Base-by-base conservation (phyloP, 1,140 invertebrate genomes). In the Hycleus phaleratus region DNA sequence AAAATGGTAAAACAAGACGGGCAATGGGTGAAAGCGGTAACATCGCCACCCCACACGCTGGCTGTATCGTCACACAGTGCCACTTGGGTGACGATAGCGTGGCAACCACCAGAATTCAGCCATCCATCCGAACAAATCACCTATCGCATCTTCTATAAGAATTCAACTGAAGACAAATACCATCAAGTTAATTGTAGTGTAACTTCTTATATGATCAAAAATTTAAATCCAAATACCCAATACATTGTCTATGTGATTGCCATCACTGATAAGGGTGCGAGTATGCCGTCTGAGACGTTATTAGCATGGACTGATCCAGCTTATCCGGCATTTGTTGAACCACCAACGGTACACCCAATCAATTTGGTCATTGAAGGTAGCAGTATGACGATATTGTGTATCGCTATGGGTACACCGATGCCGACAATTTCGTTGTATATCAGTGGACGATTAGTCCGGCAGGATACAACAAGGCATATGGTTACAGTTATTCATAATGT, bases 221-320 rank as follows among this genome's bases (percentile, higher is more conserved):
- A 80, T 60, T 72, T 90, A 26, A 80, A 77, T 46, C 87, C 87
- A 1, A 91, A 89, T 73, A 85, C 85, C 0, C 85, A 90, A 73
- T 88, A 90, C 72, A 83, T 88, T 53, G 77, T 87, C 25, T 90
- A 86, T 72, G 84, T 88, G 38, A 82, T 78, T 47, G 87, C 86
- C 1, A 76, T 84, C 18, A 82, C 84, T 2, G 78, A 80, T 2
- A 80, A 82, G 48, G 86, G 86, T 0, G 77, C 79, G 50, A 89
- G 86, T 7, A 68, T 83, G 61, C 83, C 86, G 2, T 89, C 86
- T 1, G 88, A 91, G 73, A 90, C 87, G 0, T 72, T 92, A 3
- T 77, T 91, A 45, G 87, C 86, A 1, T 91, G 88, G 88, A 91
- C 89, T 9, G 88, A 91, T 75, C 88, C 88, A 1, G 87, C 88